These are phyloP conservation scores for Malachius bipustulatus DNA, from an alignment of 2,888 invertebrate species.

Conservation along the genomic window DNA sequence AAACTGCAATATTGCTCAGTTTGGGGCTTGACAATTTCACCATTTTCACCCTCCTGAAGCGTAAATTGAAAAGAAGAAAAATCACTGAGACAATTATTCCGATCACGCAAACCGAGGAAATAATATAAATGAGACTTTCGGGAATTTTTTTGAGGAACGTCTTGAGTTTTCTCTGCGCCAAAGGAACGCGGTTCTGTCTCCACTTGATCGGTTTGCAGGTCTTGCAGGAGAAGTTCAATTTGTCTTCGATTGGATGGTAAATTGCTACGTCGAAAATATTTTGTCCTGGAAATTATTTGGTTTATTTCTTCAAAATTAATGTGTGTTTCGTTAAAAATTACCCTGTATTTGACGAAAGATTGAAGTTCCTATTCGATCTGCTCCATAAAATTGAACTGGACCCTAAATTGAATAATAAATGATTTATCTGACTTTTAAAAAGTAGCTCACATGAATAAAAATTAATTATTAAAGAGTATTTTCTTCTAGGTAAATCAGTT, in stretches of 20 bases:
- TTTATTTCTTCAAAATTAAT: constrained; percentile 10
- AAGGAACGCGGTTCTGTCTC: constrained; percentile 68
- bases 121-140: constrained; percentile 60
- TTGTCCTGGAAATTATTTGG: constrained; percentile 54
- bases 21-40: constrained; percentile 88
- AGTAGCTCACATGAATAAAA: not conserved
- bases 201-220: constrained; percentile 57
- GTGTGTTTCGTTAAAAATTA: constrained; percentile 30
- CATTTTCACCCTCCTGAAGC: constrained; percentile 70
- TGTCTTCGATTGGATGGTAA: constrained; percentile 48
- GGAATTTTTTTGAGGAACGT: constrained; percentile 66
- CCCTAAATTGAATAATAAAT: constrained; percentile 51
- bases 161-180: constrained; percentile 64
- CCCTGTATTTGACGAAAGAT: constrained; percentile 83
- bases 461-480: too few species aligned
- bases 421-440: constrained; percentile 2
- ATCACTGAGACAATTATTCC: constrained; percentile 64
- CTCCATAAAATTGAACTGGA: constrained; percentile 78
- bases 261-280: constrained; percentile 60
- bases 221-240: constrained; percentile 55
- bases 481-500: too few species aligned
- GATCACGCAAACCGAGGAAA: constrained; percentile 58
- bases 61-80: constrained; percentile 71
- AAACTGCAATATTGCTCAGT: constrained; percentile 81
- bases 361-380: constrained; percentile 78